phyloP scores from a whole-genome alignment of 1,140 invertebrate genomes.

The Popillia japonica region DNA sequence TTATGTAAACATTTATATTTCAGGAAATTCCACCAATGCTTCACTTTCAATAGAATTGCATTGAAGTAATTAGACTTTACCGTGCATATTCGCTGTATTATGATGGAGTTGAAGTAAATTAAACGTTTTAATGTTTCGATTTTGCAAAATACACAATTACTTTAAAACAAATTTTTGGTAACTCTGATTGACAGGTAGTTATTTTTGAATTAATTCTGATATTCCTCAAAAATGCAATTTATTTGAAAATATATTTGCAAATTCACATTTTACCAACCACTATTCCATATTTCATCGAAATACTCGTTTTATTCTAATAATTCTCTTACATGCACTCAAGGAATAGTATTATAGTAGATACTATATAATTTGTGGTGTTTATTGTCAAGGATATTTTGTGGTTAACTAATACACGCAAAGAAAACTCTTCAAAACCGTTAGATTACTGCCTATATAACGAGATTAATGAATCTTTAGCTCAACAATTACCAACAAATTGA shows the following conservation, averaged over 20 bases:
- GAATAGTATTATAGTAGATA: background rate
- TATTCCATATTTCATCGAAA: too few species aligned
- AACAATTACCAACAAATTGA: too few species aligned
- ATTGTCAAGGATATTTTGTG: background rate
- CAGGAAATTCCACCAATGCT: slow-evolving; percentile 1
- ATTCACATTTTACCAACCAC: too few species aligned
- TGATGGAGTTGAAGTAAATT: background rate
- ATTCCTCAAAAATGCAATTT: too few species aligned
- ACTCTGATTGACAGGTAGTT: too few species aligned
- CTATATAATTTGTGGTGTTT: background rate
- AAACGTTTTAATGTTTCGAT: too few species aligned
- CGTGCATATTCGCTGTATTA: background rate
- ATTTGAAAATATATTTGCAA: too few species aligned
- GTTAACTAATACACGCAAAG: background rate
- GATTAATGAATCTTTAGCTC: too few species aligned
- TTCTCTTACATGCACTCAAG: background rate
- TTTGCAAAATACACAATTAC: too few species aligned
- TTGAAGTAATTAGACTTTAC: background rate
- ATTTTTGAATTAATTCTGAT: too few species aligned
- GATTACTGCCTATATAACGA: background rate
- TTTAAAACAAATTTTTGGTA: too few species aligned
- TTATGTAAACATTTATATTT: slow-evolving; percentile 18
- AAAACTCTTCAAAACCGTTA: background rate
- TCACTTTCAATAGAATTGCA: slow-evolving; percentile 16
- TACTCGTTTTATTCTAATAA: too few species aligned